Evolutionary conservation across 2,797 vertebrate genomes (phyloP), one percentile per base, ranked within the genome.

Genomic region (Choloepus didactylus): DNA sequence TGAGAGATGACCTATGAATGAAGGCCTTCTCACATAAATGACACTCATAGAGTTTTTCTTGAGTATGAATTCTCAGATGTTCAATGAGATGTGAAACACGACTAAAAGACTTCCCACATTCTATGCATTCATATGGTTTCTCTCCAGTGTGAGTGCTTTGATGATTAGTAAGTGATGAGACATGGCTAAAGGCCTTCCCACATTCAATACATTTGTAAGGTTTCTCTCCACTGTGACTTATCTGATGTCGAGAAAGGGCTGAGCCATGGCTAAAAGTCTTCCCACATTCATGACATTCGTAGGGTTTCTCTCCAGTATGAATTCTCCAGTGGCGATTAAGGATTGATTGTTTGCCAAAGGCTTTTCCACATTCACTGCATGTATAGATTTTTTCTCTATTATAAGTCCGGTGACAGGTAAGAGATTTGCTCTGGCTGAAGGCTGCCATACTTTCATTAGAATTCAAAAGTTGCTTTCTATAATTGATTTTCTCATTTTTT

Each of bases 41-140:
- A 87, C 97, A 97, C 23, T 96, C 91, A 95, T 97, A 97, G 60
- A 95, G 95, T 82, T 96, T 97, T 93, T 95, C 97, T 94, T 96
- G 93, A 81, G 96, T 97, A 80, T 97, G 97, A 93, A 95, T 96
- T 92, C 95, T 96, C 91, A 96, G 81, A 75, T 97, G 97, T 60
- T 97, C 91, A 41, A 87, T 97, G 70, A 97, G 96, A 96, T 94
- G 89, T 35, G 95, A 96, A 73, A 95, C 95, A 84, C 95, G 96
- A 92, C 97, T 97, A 44, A 98, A 98, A 10, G 92, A 94, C 92
- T 97, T 98, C 31, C 97, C 79, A 51, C 97, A 98, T 60, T 97
- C 93, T 62, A 88, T 92, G 86, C 95, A 96, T 91, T 97, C 87
- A 29, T 97, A 94, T 27, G 95, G 95, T 91, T 97, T 97, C 87